phyloP scores from a whole-genome alignment of 2,888 invertebrate genomes.

The Lypha dubia region DNA sequence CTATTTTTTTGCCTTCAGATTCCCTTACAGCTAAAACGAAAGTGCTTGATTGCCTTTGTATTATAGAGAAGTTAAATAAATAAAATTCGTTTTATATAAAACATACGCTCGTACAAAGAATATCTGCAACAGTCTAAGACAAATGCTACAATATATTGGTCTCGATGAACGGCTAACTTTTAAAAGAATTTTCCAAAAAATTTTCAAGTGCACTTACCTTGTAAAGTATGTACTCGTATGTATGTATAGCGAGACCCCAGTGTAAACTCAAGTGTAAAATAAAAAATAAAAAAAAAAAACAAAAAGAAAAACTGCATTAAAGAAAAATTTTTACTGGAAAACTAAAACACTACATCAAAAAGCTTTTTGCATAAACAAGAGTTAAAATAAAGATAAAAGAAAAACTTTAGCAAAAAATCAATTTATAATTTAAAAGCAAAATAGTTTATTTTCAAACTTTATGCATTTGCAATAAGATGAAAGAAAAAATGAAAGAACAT shows the following conservation, averaged over 20 bases:
- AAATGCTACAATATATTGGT: not conserved
- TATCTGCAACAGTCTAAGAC: not conserved
- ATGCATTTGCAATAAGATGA: not conserved
- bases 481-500: not conserved
- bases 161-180: not conserved
- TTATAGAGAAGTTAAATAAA: slow-evolving; percentile 50
- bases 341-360: slow-evolving; percentile 60
- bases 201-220: not conserved
- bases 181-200: not conserved
- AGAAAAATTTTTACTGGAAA: slow-evolving; percentile 26
- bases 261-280: slow-evolving; percentile 16
- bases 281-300: not conserved
- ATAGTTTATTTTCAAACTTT: not conserved
- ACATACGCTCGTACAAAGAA: slow-evolving; percentile 7
- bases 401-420: slow-evolving; percentile 30
- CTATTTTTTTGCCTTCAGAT: not conserved
- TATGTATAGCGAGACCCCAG: not conserved
- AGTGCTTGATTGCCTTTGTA: slow-evolving; percentile 52
- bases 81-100: slow-evolving; percentile 40
- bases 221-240: too few relatives aligned
- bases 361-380: slow-evolving; percentile 62
- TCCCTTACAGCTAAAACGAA: slow-evolving; percentile 27
- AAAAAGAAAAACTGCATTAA: slow-evolving; percentile 14
- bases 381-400: slow-evolving; percentile 24
- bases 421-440: slow-evolving; percentile 30